Evolutionary conservation across 2,113 vertebrate species (phyloP), one percentile per base, ranked within the genome.

Genomic region (Silurus meridionalis): DNA sequence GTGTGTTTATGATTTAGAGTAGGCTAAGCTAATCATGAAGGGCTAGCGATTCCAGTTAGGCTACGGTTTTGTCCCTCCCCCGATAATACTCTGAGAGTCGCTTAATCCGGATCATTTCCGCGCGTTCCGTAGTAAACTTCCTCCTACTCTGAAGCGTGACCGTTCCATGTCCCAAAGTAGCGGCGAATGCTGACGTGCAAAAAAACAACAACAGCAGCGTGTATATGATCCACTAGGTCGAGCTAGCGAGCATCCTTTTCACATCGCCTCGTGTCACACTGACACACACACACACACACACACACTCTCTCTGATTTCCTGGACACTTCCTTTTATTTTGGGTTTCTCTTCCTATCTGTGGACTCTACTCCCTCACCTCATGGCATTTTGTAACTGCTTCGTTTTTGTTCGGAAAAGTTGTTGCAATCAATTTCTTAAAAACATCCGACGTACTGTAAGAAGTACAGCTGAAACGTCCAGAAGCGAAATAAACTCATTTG

Each of bases 401-500:
- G 89, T 80, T 89, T 37, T 92, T 89, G 92, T 92, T 91, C 91
- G 37, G 37, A 92, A 90, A 91, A 85, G 89, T 92, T 84, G 91
- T 89, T 92, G 87, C 91, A 91, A 90, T 92, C 83, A n/a, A 86
- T 94, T 94, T 93, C 87, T 92, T 88, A 90, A 91, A 89, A 89
- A 82, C 37, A 37, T 28, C 23, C 83, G 87, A 91, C 92, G 91
- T 93, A 91, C 85, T 83, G 88, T 89, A 94, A 93, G 37, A 37
- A 91, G 87, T 91, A 91, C 90, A 86, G 91, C 91, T 92, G 89
- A 93, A 91, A 91, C 91, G 91, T 93, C 92, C 87, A 88, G 88
- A 90, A 92, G 91, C 85, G 90, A 93, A 95, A 93, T 93, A 91
- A 94, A 94, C 90, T 90, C 91, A 92, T 95, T 93, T 94, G 92